A percentile compares a stretch with the other conserved stretches of the same genome.
phyloP scores from a whole-genome alignment of 1,140 invertebrate genomes.

The Brachionus asplanchnoidis region DNA sequence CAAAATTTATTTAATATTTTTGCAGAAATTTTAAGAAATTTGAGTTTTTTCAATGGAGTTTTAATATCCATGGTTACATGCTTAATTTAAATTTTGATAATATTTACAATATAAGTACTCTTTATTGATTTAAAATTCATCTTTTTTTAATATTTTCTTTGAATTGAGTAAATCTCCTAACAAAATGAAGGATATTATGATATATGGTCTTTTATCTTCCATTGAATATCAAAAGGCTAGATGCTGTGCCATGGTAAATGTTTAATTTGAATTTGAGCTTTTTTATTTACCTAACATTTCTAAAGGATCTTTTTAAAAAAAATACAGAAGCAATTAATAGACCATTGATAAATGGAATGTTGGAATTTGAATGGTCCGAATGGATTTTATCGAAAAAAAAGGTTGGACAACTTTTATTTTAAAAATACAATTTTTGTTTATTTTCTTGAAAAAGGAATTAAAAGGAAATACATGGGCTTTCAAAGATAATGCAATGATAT shows the following conservation, averaged over 20 bases:
- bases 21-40: neutral
- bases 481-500: conserved; percentile 51
- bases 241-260: conserved; percentile 24
- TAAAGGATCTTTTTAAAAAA: conserved; percentile 50
- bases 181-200: neutral
- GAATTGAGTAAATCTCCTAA: neutral
- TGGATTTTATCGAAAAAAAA: conserved; percentile 53
- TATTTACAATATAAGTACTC: neutral
- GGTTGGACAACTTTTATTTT: conserved; percentile 44
- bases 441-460: conserved; percentile 47
- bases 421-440: neutral
- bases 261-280: neutral
- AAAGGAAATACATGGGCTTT: conserved; percentile 55
- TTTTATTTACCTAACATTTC: neutral
- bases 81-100: neutral
- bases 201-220: conserved; percentile 50
- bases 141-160: neutral
- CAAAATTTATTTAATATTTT: too few relatives aligned
- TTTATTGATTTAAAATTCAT: neutral
- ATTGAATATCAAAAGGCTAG: conserved; percentile 16
- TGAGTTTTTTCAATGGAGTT: neutral
- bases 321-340: conserved; percentile 45
- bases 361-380: conserved; percentile 56
- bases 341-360: conserved; percentile 49
- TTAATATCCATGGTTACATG: neutral